phyloP scores from a whole-genome alignment of 2,113 vertebrate species.

The Syngnathus floridae region DNA sequence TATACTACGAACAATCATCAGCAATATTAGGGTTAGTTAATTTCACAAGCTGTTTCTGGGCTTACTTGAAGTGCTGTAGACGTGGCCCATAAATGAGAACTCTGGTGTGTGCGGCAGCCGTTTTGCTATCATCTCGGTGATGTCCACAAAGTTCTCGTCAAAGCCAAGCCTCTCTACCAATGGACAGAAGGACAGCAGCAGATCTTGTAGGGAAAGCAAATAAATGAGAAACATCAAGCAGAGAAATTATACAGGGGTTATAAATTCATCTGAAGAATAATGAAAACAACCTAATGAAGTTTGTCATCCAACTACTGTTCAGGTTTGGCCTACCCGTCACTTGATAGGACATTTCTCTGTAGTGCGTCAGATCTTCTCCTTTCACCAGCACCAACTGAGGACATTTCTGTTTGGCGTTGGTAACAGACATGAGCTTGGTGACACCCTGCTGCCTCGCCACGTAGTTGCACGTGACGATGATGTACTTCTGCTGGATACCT shows the following conservation, averaged over 20 bases:
- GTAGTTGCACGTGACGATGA: slow-evolving; percentile 88
- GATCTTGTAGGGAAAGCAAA: slow-evolving; percentile 59
- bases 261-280: not conserved
- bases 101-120: slow-evolving; percentile 50
- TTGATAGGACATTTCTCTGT: slow-evolving; percentile 85
- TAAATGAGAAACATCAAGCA: slow-evolving; percentile 12
- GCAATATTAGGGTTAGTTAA: not conserved
- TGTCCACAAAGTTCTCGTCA: slow-evolving; percentile 89
- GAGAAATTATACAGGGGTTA: not conserved
- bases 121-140: slow-evolving; percentile 77
- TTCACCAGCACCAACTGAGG: slow-evolving; percentile 81
- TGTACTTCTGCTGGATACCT: slow-evolving; percentile 84
- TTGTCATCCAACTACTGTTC: not conserved
- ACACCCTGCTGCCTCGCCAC: slow-evolving; percentile 79
- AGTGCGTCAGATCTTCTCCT: slow-evolving; percentile 86
- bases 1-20: too few relatives aligned
- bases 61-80: slow-evolving; percentile 77
- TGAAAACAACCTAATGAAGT: not conserved
- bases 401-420: slow-evolving; percentile 79
- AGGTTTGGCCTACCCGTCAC: slow-evolving; percentile 75
- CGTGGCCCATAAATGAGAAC: slow-evolving; percentile 68
- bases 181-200: slow-evolving; percentile 79
- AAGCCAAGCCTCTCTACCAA: slow-evolving; percentile 86
- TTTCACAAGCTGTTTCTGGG: slow-evolving; percentile 23
- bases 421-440: slow-evolving; percentile 78